Percentiles rank a stretch among this genome's conserved stretches.
These are phyloP conservation scores for Camponotus pennsylvanicus DNA, from an alignment of 1,140 invertebrate genomes.

Conservation along the genomic window DNA sequence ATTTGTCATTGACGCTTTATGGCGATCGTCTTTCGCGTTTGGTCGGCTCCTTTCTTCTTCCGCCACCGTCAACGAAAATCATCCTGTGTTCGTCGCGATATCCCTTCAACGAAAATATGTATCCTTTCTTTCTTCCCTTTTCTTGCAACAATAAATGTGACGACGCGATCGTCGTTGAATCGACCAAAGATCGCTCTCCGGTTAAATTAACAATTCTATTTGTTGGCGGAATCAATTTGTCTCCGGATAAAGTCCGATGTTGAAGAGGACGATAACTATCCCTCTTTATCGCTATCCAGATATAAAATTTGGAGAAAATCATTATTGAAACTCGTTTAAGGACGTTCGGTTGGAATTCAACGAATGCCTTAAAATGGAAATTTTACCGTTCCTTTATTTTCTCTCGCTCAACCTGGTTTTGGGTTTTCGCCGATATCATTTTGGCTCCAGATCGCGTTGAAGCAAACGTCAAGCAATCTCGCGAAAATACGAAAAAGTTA, in stretches of 20 bases:
- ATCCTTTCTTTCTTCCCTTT: neutral
- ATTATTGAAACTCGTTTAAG: slow-evolving; percentile 61
- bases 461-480: neutral
- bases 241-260: neutral
- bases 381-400: slow-evolving; percentile 38
- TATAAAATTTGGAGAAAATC: slow-evolving; percentile 59
- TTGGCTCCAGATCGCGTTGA: slow-evolving; percentile 4
- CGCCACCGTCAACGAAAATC: slow-evolving; percentile 28
- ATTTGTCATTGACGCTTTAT: slow-evolving; percentile 70
- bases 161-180: neutral
- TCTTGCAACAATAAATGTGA: neutral
- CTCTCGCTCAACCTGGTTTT: slow-evolving; percentile 9
- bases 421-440: neutral
- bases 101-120: neutral
- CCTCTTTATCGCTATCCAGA: slow-evolving; percentile 15
- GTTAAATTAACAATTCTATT: slow-evolving; percentile 51
- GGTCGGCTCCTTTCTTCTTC: slow-evolving; percentile 34
- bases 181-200: neutral
- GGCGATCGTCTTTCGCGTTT: slow-evolving; percentile 49
- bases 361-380: slow-evolving; percentile 53
- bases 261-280: neutral
- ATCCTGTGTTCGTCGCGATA: neutral
- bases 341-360: slow-evolving; percentile 29
- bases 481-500: slow-evolving; percentile 3
- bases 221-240: slow-evolving; percentile 44